Evolutionary conservation across 2,113 vertebrate species (phyloP).

Genomic region (Phrynosoma blainvillii): DNA sequence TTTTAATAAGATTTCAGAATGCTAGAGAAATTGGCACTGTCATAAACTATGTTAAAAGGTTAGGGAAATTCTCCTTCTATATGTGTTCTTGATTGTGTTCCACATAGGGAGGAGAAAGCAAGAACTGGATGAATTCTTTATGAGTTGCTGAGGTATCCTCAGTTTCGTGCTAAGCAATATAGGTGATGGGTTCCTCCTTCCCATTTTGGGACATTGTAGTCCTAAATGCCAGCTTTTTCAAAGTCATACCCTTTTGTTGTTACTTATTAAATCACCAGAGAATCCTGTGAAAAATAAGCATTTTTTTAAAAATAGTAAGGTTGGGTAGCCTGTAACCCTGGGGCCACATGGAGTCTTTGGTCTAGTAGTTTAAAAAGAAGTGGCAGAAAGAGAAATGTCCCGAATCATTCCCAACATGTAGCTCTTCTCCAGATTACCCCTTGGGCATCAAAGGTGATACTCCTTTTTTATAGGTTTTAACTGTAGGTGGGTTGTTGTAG

Average conservation of each 20-base stretch:
- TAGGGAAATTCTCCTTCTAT: neutral
- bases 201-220: neutral
- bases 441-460: too few relatives aligned
- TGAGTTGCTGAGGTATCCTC: too few relatives aligned
- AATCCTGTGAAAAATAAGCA: neutral
- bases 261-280: neutral
- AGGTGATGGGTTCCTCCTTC: neutral
- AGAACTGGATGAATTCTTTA: neutral
- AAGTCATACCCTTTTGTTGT: neutral
- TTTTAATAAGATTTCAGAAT: neutral
- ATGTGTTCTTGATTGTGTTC: neutral
- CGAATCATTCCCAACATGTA: neutral
- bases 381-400: neutral
- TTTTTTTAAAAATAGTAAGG: neutral
- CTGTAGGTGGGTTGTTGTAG: neutral
- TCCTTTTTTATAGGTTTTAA: neutral
- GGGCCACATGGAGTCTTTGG: neutral
- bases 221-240: neutral
- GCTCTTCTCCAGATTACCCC: too few relatives aligned
- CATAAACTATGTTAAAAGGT: neutral
- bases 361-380: neutral
- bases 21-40: neutral
- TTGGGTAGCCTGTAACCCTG: neutral
- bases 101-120: neutral
- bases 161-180: neutral